Percentiles rank a stretch among this genome's conserved stretches.
Conservation (phyloP, 2,888 invertebrate species). For the Aplocera efformata region DNA sequence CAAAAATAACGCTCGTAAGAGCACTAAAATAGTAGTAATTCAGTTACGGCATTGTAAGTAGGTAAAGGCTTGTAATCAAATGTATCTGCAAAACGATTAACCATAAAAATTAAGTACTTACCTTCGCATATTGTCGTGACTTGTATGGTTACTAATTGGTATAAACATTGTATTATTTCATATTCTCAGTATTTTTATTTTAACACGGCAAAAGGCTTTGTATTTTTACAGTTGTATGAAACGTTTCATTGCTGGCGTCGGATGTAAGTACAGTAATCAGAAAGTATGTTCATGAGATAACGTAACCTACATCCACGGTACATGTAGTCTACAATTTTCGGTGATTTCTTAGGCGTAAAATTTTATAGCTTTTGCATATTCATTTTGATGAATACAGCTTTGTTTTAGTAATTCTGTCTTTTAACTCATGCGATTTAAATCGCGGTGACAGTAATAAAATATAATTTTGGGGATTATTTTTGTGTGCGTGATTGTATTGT, state of each 20-base stretch:
- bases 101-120: constrained; percentile 57
- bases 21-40: too few relatives aligned
- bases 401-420: not conserved
- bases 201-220: constrained; percentile 65
- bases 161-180: constrained; percentile 72
- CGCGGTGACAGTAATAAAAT: too few relatives aligned
- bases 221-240: constrained; percentile 76
- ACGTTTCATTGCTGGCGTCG: constrained; percentile 69
- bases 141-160: constrained; percentile 70
- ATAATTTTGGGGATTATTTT: not conserved
- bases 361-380: constrained; percentile 10
- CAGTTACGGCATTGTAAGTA: constrained; percentile 9
- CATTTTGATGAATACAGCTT: constrained; percentile 10
- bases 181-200: constrained; percentile 68
- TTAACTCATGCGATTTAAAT: too few relatives aligned
- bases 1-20: too few relatives aligned
- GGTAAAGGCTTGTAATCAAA: constrained; percentile 33
- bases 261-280: constrained; percentile 73
- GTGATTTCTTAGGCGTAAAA: constrained; percentile 12
- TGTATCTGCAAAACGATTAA: constrained; percentile 40
- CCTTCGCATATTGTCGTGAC: constrained; percentile 57
- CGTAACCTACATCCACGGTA: constrained; percentile 34
- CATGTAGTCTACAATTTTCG: not conserved
- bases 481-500: constrained; percentile 25
- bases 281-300: constrained; percentile 66